Percentiles rank a stretch among this genome's conserved stretches.
These are phyloP conservation scores for Manis javanica DNA, from an alignment of 2,797 vertebrate genomes.

Conservation along the genomic window DNA sequence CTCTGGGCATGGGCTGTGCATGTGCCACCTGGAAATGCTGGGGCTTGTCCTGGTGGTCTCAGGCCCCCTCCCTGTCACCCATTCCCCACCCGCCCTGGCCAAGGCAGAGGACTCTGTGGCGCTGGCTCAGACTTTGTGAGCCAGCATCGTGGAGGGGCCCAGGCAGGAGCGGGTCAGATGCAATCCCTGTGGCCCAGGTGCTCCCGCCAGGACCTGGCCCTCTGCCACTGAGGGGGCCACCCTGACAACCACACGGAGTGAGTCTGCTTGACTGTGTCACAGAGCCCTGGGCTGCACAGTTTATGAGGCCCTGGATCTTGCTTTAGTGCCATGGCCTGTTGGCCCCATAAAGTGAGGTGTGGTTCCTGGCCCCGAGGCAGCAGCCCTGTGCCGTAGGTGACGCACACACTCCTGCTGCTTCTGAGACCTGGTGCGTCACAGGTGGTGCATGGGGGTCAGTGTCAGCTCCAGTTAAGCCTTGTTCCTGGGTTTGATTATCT, in stretches of 20 bases:
- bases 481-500: not conserved
- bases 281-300: not conserved
- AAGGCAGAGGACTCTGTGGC: too few species aligned
- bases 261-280: not conserved
- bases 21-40: too few species aligned
- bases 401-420: too few species aligned
- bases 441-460: fast-evolving
- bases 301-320: fast-evolving
- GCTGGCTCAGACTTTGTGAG: too few species aligned
- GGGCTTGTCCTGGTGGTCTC: fast-evolving
- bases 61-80: not conserved
- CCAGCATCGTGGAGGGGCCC: too few species aligned
- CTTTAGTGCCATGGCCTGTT: fast-evolving
- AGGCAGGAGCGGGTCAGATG: too few species aligned
- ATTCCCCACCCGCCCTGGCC: not conserved
- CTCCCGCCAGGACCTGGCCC: not conserved
- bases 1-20: not conserved
- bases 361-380: not conserved
- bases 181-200: too few species aligned
- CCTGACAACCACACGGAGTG: not conserved
- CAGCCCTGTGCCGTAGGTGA: not conserved
- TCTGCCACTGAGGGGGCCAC: too few species aligned
- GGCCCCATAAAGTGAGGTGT: too few species aligned
- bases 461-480: fast-evolving
- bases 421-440: fast-evolving